A percentile compares a stretch with the other conserved stretches of the same genome.
phyloP scores from a whole-genome alignment of 2,888 invertebrate species.

The Eristalis pertinax region DNA sequence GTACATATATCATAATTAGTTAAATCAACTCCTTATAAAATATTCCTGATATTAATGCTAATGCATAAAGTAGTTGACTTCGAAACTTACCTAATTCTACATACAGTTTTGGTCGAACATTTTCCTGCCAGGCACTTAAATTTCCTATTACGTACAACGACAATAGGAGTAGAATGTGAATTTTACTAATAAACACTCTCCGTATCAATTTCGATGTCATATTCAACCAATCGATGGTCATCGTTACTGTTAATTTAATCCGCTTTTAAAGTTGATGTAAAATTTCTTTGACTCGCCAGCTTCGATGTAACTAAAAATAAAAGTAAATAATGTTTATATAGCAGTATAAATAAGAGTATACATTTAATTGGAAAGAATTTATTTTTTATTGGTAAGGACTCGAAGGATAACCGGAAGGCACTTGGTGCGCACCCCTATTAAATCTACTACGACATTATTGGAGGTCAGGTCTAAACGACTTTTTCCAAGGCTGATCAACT shows the following conservation, averaged over 20 bases:
- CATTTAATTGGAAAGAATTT: no score
- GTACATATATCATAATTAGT: no score
- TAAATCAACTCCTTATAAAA: neutral
- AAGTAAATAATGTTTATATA: neutral
- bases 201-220: constrained; percentile 52
- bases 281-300: neutral
- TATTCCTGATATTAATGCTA: neutral
- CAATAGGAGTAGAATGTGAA: constrained; percentile 80
- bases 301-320: neutral
- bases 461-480: no score
- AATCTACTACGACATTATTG: no score
- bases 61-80: neutral
- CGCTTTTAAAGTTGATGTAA: neutral
- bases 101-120: constrained; percentile 95
- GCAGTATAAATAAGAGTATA: no score
- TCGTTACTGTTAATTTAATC: constrained; percentile 45
- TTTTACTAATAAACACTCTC: constrained; percentile 57
- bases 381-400: no score
- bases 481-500: no score
- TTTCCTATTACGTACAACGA: constrained; percentile 81
- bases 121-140: constrained; percentile 92
- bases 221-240: constrained; percentile 59
- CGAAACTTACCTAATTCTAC: constrained; percentile 92
- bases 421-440: no score
- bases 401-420: no score